Percentiles rank a stretch among this genome's conserved stretches.
These are phyloP conservation scores for Dexiosoma caninum DNA, from an alignment of 2,888 invertebrate species.

Conservation along the genomic window DNA sequence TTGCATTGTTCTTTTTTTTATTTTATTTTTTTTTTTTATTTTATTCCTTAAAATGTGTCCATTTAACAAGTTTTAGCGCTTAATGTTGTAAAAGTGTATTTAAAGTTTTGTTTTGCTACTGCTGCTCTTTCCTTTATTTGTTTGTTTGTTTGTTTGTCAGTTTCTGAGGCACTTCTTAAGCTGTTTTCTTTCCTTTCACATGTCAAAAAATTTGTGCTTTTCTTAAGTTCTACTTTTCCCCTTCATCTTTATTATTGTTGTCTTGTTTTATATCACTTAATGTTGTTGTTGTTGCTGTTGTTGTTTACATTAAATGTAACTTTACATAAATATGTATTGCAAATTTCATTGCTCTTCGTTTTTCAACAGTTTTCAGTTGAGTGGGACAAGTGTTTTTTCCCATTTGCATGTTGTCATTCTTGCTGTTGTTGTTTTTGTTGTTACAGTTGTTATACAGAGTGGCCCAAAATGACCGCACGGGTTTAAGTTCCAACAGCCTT, in stretches of 20 bases:
- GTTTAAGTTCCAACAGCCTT: no score
- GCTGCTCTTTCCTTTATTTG: neutral
- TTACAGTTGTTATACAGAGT: no score
- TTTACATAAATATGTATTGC: conserved; percentile 50
- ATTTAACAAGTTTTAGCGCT: conserved; percentile 39
- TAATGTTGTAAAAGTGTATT: conserved; percentile 49
- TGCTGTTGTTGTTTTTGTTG: no score
- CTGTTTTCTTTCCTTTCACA: conserved; percentile 51
- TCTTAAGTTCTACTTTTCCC: conserved; percentile 35
- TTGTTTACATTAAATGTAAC: conserved; percentile 61
- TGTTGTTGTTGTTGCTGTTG: conserved; percentile 11
- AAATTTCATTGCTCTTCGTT: conserved; percentile 6
- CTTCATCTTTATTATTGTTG: neutral
- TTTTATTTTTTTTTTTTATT: neutral
- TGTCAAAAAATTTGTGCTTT: conserved; percentile 51
- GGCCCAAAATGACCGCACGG: no score
- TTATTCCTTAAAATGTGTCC: conserved; percentile 28
- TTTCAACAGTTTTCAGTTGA: neutral
- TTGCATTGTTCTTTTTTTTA: neutral
- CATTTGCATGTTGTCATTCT: neutral
- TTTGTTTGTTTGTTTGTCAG: neutral
- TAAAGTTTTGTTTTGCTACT: conserved; percentile 44
- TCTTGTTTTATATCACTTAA: neutral
- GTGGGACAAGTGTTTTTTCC: conserved; percentile 37
- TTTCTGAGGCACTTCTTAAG: conserved; percentile 38